Conservation (phyloP, 2,113 vertebrate species). For the Rhinolophus sinicus region DNA sequence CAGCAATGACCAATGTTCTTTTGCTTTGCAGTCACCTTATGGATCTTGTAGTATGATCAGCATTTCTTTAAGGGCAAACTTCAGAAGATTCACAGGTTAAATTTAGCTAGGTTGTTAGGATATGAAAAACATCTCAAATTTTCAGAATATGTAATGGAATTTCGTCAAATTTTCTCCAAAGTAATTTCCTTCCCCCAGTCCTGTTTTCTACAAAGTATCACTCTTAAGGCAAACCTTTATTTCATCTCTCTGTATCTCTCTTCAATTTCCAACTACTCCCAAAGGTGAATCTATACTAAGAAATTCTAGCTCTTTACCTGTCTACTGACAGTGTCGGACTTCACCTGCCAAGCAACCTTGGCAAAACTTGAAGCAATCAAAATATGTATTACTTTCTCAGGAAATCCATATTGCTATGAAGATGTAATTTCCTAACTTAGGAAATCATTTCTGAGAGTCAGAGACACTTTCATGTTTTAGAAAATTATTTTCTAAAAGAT, state of each 20-base stretch:
- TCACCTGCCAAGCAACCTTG: background rate
- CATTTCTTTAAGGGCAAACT: constrained; percentile 3
- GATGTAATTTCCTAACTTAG: background rate
- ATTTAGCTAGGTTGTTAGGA: constrained; percentile 42
- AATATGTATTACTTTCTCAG: background rate
- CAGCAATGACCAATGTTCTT: constrained; percentile 73
- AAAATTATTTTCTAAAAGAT: background rate
- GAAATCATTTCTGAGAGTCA: background rate
- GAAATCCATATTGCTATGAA: background rate
- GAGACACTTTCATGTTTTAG: background rate
- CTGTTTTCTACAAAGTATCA: constrained; percentile 32
- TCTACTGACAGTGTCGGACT: background rate
- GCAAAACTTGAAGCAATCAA: constrained; percentile 27
- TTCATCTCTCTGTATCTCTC: constrained; percentile 12
- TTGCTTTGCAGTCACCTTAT: constrained; percentile 58
- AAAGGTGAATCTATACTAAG: constrained; percentile 39
- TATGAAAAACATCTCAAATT: constrained; percentile 24
- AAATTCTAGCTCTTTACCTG: constrained; percentile 28
- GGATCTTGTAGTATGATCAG: background rate
- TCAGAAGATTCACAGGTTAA: constrained; percentile 21
- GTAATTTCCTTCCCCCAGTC: constrained; percentile 9
- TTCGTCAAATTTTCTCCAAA: constrained; percentile 15
- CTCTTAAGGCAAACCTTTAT: constrained; percentile 52
- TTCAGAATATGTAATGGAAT: constrained; percentile 29
- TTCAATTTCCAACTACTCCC: constrained; percentile 53